Percentiles rank a stretch among this genome's conserved stretches.
Evolutionary conservation across 2,888 invertebrate genomes (phyloP).

Genomic region (Drosophila testacea): DNA sequence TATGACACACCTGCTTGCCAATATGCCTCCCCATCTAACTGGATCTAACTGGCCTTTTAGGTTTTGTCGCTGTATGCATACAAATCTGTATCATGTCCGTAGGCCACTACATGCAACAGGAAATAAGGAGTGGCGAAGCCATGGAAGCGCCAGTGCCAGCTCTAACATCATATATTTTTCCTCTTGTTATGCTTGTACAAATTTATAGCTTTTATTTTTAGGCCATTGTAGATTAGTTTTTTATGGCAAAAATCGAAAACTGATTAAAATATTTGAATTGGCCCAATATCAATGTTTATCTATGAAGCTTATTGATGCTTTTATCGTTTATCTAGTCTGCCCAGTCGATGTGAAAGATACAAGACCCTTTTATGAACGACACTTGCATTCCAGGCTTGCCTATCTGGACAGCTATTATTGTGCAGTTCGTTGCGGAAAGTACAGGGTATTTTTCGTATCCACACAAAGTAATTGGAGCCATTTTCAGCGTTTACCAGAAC

Average conservation of each 20-base stretch:
- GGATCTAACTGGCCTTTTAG: constrained; percentile 43
- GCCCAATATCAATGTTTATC: constrained; percentile 45
- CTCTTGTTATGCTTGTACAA: constrained; percentile 12
- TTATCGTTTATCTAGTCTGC: no score
- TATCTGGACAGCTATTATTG: constrained; percentile 5
- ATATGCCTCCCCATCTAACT: constrained; percentile 18
- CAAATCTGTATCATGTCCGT: constrained; percentile 55
- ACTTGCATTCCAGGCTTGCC: background rate
- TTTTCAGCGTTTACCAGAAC: no score
- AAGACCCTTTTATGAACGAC: constrained; percentile 3
- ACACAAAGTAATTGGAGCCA: background rate
- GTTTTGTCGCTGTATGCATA: constrained; percentile 55
- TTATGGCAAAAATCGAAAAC: constrained; percentile 63
- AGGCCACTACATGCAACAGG: constrained; percentile 45
- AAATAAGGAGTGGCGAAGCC: background rate
- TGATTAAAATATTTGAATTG: constrained; percentile 60
- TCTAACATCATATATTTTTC: constrained; percentile 2
- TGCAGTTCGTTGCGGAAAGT: constrained; percentile 10
- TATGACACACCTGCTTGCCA: constrained; percentile 29
- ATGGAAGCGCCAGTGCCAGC: constrained; percentile 2
- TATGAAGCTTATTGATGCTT: background rate
- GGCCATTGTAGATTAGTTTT: constrained; percentile 71
- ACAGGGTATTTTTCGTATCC: constrained; percentile 10
- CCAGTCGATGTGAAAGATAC: background rate
- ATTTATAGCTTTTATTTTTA: constrained; percentile 73